A percentile compares a stretch with the other conserved stretches of the same genome.
phyloP scores from a whole-genome alignment of 2,888 invertebrate species.

The Agrochola litura region DNA sequence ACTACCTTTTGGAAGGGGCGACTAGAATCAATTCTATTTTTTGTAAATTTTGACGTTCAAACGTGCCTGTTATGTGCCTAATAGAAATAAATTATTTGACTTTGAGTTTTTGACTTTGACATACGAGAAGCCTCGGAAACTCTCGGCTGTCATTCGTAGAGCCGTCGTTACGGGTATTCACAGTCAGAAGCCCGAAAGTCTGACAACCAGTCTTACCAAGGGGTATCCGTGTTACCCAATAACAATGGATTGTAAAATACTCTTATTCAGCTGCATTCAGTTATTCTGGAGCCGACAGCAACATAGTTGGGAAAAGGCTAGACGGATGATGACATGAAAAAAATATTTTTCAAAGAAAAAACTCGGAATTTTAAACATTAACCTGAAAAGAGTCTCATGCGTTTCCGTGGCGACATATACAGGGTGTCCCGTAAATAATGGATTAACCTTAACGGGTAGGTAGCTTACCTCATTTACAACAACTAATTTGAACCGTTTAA shows the following conservation, averaged over 20 bases:
- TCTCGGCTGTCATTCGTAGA: neutral
- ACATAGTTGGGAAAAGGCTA: neutral
- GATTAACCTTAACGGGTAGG: too few species aligned
- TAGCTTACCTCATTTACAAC: too few species aligned
- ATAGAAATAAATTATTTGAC: too few species aligned
- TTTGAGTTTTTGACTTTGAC: too few species aligned
- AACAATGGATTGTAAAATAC: neutral
- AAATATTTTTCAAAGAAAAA: slow-evolving; percentile 15
- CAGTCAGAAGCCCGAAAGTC: too few species aligned
- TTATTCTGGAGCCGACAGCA: neutral
- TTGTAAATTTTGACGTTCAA: too few species aligned
- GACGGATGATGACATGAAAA: slow-evolving; percentile 13
- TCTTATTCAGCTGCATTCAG: neutral
- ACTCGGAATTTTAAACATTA: neutral
- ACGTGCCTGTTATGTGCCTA: too few species aligned
- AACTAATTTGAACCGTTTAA: too few species aligned
- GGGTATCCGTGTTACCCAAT: neutral
- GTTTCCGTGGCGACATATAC: neutral
- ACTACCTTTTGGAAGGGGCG: too few species aligned
- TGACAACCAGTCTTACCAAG: neutral
- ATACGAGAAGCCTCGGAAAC: neutral
- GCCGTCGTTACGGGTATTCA: too few species aligned
- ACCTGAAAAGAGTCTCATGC: neutral
- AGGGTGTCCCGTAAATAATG: too few species aligned
- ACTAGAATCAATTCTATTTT: too few species aligned